Conservation (phyloP, 2,888 invertebrate species). For the Scaptomyza polygonia region DNA sequence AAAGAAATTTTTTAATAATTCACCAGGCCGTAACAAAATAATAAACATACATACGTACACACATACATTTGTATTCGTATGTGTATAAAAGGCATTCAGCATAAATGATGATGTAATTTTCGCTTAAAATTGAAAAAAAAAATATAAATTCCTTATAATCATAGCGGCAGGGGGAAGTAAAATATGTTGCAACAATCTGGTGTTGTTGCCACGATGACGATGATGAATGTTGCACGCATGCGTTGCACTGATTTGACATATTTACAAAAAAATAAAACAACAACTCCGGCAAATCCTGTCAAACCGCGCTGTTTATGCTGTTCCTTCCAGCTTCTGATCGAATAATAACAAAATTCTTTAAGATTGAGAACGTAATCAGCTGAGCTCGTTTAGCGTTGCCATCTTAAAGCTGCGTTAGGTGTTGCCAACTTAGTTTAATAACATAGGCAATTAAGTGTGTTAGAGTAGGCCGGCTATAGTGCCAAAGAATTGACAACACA, state of each 20-base stretch:
- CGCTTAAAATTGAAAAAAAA: constrained; percentile 74
- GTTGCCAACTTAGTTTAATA: background rate
- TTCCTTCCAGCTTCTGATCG: background rate
- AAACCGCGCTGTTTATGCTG: constrained; percentile 16
- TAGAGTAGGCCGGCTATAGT: background rate
- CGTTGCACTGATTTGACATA: constrained; percentile 70
- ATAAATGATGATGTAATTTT: constrained; percentile 81
- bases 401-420: background rate
- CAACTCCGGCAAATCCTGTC: constrained; percentile 40
- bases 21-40: constrained; percentile 42
- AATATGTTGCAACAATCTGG: constrained; percentile 78
- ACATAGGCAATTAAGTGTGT: background rate
- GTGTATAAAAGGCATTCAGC: constrained; percentile 73
- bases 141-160: no score
- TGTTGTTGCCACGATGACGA: constrained; percentile 66
- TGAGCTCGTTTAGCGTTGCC: background rate
- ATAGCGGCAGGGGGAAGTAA: constrained; percentile 41
- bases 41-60: no score
- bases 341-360: background rate
- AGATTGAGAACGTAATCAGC: background rate
- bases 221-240: constrained; percentile 79
- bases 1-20: constrained; percentile 81
- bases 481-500: background rate
- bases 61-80: no score
- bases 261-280: constrained; percentile 42